Evolutionary conservation across 2,888 invertebrate genomes (phyloP).

Genomic region (Timema podura): DNA sequence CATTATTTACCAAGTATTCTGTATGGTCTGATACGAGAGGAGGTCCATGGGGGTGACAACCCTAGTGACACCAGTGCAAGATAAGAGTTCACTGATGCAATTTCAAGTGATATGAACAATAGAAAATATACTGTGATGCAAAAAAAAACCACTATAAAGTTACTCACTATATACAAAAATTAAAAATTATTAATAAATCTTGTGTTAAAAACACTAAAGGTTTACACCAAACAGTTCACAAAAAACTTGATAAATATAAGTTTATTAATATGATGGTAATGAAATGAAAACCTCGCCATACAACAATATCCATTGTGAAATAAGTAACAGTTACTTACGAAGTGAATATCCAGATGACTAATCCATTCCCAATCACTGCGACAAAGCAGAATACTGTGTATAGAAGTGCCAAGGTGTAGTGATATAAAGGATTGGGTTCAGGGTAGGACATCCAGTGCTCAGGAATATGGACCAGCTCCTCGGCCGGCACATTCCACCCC

Average conservation of each 20-base stretch:
- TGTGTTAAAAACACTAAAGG: background rate
- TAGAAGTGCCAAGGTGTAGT: constrained; percentile 72
- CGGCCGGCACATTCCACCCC: constrained; percentile 68
- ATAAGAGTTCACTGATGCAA: too few species aligned
- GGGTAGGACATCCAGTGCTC: constrained; percentile 75
- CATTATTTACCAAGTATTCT: too few species aligned
- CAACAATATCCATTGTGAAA: background rate
- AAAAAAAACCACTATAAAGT: too few species aligned
- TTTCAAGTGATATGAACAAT: too few species aligned
- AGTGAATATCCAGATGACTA: constrained; percentile 80
- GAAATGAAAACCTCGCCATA: background rate
- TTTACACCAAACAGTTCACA: background rate
- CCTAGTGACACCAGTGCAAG: too few species aligned
- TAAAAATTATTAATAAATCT: too few species aligned
- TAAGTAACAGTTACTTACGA: constrained; percentile 52
- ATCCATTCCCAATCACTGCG: constrained; percentile 73
- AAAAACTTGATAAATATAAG: background rate
- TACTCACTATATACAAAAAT: too few species aligned
- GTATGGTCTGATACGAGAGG: too few species aligned
- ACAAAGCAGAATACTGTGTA: constrained; percentile 64
- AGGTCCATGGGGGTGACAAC: too few species aligned
- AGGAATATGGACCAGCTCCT: constrained; percentile 70
- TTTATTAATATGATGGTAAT: background rate
- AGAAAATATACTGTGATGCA: too few species aligned
- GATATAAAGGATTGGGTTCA: constrained; percentile 76